Conservation (phyloP, 1,140 invertebrate genomes). For the Linepithema humile region DNA sequence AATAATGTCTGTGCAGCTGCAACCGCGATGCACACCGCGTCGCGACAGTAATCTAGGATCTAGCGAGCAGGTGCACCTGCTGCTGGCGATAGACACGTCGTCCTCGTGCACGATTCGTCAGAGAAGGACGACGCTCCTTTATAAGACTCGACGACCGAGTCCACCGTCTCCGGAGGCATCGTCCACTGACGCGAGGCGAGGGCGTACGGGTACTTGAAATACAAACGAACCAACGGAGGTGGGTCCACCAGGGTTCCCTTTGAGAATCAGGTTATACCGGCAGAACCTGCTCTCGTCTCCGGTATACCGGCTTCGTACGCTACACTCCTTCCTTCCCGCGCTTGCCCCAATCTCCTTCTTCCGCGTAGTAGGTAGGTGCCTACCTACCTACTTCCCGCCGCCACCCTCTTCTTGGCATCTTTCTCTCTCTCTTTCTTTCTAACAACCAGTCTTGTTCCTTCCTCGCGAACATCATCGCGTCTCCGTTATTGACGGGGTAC, state of each 20-base stretch:
- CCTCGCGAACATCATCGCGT: constrained; percentile 42
- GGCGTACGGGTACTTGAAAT: constrained; percentile 83
- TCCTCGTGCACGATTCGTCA: neutral
- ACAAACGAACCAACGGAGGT: constrained; percentile 81
- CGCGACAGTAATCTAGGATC: constrained; percentile 6
- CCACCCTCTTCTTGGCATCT: constrained; percentile 72
- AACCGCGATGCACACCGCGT: constrained; percentile 49
- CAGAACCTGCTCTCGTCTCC: constrained; percentile 83
- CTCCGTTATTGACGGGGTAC: constrained; percentile 46
- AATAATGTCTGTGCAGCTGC: constrained; percentile 1
- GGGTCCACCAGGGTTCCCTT: constrained; percentile 82
- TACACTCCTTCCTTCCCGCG: constrained; percentile 78
- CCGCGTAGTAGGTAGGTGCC: constrained; percentile 80
- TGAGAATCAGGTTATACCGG: constrained; percentile 85
- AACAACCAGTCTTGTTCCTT: constrained; percentile 18
- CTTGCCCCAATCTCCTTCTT: constrained; percentile 78
- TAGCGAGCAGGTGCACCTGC: constrained; percentile 26
- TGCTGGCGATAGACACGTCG: constrained; percentile 33
- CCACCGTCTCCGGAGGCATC: constrained; percentile 71
- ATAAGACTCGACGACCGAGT: constrained; percentile 57
- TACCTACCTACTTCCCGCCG: constrained; percentile 77
- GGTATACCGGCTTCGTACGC: constrained; percentile 74
- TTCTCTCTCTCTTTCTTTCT: constrained; percentile 27
- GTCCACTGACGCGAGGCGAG: constrained; percentile 76
- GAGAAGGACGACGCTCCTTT: constrained; percentile 49